phyloP scores from a whole-genome alignment of 2,113 vertebrate genomes.

The Boulengeromyrus knoepffleri region DNA sequence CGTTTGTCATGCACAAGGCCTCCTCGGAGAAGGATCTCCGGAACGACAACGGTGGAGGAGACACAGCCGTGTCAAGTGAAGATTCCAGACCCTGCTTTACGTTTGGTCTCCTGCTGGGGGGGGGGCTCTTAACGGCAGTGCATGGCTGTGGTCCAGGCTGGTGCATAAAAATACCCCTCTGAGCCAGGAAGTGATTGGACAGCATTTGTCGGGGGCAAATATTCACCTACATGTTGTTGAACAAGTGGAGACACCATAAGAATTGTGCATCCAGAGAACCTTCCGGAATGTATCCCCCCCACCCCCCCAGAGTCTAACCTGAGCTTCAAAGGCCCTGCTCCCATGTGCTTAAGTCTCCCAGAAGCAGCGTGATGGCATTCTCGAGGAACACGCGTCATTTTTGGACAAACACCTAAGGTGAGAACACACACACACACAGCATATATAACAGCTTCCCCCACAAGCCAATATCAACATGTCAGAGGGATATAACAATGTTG shows the following conservation, averaged over 20 bases:
- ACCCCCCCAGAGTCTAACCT: conserved; percentile 1
- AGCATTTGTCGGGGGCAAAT: conserved; percentile 25
- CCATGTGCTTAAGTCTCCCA: neutral
- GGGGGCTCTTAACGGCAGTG: neutral
- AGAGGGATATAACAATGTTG: neutral
- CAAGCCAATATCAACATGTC: neutral
- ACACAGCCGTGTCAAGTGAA: neutral
- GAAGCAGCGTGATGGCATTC: neutral
- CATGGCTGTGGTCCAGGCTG: neutral
- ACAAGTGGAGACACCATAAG: conserved; percentile 15
- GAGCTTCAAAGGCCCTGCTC: conserved; percentile 8
- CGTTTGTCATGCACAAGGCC: neutral
- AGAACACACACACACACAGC: neutral
- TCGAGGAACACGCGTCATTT: neutral
- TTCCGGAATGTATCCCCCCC: conserved; percentile 7
- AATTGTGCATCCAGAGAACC: conserved; percentile 8
- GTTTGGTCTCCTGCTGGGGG: neutral
- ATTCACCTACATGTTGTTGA: conserved; percentile 28
- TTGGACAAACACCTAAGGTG: neutral
- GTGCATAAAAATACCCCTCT: neutral
- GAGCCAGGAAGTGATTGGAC: conserved; percentile 26
- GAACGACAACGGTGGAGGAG: neutral
- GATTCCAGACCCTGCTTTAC: neutral
- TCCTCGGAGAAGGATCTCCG: neutral
- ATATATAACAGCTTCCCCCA: neutral